Evolutionary conservation across 2,113 vertebrate genomes (phyloP).

Genomic region (Poeciliopsis occidentalis): DNA sequence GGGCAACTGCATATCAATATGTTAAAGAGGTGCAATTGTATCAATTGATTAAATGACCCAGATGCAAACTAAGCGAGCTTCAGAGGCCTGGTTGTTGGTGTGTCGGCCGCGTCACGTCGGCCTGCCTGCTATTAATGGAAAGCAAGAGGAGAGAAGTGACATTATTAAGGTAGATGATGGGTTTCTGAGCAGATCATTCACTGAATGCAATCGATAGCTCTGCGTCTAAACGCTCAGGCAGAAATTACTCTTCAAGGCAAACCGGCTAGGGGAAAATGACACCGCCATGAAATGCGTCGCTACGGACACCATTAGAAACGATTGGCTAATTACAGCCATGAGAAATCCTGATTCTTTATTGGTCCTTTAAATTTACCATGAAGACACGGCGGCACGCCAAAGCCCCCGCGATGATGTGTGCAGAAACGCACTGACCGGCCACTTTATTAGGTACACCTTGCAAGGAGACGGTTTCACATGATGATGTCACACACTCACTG

Average conservation of each 20-base stretch:
- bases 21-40: slow-evolving; percentile 77
- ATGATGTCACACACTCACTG: too few relatives aligned
- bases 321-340: slow-evolving; percentile 60
- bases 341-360: slow-evolving; percentile 42
- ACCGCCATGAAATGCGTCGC: slow-evolving; percentile 57
- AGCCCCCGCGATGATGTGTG: slow-evolving; percentile 26
- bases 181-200: slow-evolving; percentile 69
- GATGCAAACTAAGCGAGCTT: slow-evolving; percentile 58
- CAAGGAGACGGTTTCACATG: background rate
- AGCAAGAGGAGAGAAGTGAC: slow-evolving; percentile 59
- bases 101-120: slow-evolving; percentile 63
- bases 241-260: slow-evolving; percentile 58
- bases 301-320: slow-evolving; percentile 63
- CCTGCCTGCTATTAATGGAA: slow-evolving; percentile 52
- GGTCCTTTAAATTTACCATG: slow-evolving; percentile 5
- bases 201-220: slow-evolving; percentile 64
- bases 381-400: background rate
- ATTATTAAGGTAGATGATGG: slow-evolving; percentile 73
- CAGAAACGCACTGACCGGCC: slow-evolving; percentile 22
- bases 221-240: slow-evolving; percentile 52
- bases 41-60: slow-evolving; percentile 72
- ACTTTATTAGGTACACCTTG: background rate
- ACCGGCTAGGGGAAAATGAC: slow-evolving; percentile 39
- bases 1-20: slow-evolving; percentile 76
- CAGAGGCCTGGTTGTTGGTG: slow-evolving; percentile 56